phyloP scores from a whole-genome alignment of 2,113 vertebrate genomes.

The Pogonocichla stellata region DNA sequence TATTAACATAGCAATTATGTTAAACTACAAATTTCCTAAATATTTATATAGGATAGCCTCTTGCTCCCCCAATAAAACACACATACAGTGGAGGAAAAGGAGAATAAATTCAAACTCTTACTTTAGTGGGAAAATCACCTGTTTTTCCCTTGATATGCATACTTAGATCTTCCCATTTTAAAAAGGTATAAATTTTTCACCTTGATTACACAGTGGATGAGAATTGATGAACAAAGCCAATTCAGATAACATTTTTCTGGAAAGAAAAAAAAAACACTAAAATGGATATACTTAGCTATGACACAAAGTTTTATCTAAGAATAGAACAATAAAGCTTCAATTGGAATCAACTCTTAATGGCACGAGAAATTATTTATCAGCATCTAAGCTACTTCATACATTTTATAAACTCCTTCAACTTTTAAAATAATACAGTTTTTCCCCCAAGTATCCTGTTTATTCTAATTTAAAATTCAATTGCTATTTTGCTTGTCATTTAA shows the following conservation, averaged over 20 bases:
- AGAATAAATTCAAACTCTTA: neutral
- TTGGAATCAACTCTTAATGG: neutral
- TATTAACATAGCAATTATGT: neutral
- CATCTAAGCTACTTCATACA: neutral
- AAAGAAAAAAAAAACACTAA: neutral
- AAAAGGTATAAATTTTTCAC: neutral
- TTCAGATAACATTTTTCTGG: neutral
- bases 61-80: neutral
- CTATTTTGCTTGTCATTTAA: neutral
- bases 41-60: neutral
- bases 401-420: neutral
- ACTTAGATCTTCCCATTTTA: neutral
- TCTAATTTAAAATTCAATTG: neutral
- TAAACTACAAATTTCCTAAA: neutral
- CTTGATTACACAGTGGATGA: neutral
- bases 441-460: neutral
- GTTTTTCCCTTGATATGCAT: neutral
- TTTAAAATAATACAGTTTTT: neutral
- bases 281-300: neutral
- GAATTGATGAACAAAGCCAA: neutral
- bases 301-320: neutral
- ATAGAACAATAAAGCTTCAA: neutral
- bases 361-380: neutral
- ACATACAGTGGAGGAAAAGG: neutral
- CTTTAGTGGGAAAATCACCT: neutral